phyloP scores from a whole-genome alignment of 2,113 vertebrate genomes.

The Mus musculus region DNA sequence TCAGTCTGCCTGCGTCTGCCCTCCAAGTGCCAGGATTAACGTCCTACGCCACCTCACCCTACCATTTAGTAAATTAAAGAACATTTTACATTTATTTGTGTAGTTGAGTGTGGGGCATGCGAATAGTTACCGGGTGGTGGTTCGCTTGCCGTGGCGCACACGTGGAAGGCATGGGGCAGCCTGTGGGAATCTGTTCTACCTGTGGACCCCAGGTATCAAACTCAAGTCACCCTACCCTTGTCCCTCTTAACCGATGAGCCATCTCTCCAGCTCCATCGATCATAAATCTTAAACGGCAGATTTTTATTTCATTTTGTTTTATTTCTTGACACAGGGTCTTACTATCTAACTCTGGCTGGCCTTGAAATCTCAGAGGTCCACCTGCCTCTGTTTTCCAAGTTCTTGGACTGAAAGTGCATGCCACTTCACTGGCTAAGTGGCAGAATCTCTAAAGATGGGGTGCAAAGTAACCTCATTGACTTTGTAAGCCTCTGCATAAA shows the following conservation, averaged over 20 bases:
- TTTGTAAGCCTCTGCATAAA: background rate
- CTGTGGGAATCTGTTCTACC: background rate
- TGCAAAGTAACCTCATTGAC: conserved; percentile 20
- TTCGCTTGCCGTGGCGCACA: background rate
- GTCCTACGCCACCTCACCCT: background rate
- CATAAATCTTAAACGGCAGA: background rate
- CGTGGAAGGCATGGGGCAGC: background rate
- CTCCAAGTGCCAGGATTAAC: background rate
- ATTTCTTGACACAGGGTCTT: background rate
- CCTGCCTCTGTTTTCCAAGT: background rate
- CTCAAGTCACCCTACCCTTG: background rate
- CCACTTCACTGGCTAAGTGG: background rate
- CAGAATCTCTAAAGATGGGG: background rate
- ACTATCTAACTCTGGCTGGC: background rate
- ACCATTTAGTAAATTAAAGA: background rate
- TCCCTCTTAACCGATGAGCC: background rate
- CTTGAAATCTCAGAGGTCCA: background rate
- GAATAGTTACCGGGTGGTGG: background rate
- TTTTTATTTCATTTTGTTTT: background rate
- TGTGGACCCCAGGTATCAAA: background rate
- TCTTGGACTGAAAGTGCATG: background rate
- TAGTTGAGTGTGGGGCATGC: background rate
- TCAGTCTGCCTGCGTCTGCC: background rate
- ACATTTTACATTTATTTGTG: background rate
- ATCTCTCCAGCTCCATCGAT: background rate